These are phyloP conservation scores for Zhuqinia jingwanae DNA, from an alignment of 2,888 invertebrate genomes.

Conservation along the genomic window DNA sequence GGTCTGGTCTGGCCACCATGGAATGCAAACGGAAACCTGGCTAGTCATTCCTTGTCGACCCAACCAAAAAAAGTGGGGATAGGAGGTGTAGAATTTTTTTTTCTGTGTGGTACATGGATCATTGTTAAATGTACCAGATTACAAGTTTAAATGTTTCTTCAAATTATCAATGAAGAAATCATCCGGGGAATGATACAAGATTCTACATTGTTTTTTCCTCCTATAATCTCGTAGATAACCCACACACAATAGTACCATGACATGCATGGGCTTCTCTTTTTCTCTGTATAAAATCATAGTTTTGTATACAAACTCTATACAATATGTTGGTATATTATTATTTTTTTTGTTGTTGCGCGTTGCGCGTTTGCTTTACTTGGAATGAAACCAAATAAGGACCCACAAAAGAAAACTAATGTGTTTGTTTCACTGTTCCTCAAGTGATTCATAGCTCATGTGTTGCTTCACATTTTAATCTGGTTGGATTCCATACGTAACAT, in stretches of 20 bases:
- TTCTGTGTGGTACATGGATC: conserved; percentile 4
- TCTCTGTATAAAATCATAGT: conserved; percentile 16
- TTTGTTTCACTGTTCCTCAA: conserved; percentile 20
- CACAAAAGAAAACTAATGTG: conserved; percentile 26
- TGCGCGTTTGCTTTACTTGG: neutral
- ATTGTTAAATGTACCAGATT: neutral
- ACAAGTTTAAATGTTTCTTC: conserved; percentile 39
- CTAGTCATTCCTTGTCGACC: conserved; percentile 1
- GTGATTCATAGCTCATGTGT: conserved; percentile 30
- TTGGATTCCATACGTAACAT: neutral
- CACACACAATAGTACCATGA: neutral
- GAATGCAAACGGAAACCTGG: neutral
- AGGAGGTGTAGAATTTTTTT: conserved; percentile 6
- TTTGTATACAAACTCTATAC: no score
- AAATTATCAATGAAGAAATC: conserved; percentile 57
- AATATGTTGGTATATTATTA: no score
- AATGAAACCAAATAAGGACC: conserved; percentile 54
- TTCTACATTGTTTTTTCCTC: conserved; percentile 22
- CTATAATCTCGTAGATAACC: no score
- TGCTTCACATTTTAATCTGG: neutral
- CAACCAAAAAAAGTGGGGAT: no score
- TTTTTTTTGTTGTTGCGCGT: neutral
- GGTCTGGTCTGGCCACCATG: conserved; percentile 2
- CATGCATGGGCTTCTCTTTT: no score
- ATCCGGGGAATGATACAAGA: conserved; percentile 37